Conservation (phyloP, 2,888 invertebrate species). For the Tribolium freemani region DNA sequence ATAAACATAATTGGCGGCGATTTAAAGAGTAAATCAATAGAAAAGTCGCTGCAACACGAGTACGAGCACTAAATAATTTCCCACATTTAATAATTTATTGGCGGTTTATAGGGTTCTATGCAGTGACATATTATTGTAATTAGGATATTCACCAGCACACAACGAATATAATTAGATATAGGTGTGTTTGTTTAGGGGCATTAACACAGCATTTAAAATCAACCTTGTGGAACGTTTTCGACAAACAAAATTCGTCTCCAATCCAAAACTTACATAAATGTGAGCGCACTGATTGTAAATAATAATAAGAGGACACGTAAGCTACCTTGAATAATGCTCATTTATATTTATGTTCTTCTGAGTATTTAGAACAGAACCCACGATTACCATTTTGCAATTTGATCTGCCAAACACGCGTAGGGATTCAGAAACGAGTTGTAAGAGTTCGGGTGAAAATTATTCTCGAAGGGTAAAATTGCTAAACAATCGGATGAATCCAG, state of each 20-base stretch:
- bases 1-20: slow-evolving; percentile 18
- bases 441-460: not conserved
- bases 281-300: not conserved
- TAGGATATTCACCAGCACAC: slow-evolving; percentile 16
- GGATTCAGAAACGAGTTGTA: not conserved
- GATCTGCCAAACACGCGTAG: not conserved
- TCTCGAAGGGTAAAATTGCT: not conserved
- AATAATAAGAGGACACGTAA: slow-evolving; percentile 27
- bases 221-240: slow-evolving; percentile 33
- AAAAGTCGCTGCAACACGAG: no score
- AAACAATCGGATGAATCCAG: not conserved
- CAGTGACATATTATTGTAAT: slow-evolving; percentile 39
- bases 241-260: not conserved
- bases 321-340: slow-evolving; percentile 21
- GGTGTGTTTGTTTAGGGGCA: slow-evolving; percentile 21
- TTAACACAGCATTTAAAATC: slow-evolving; percentile 33
- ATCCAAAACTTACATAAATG: not conserved
- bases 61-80: no score
- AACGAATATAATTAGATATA: slow-evolving; percentile 42
- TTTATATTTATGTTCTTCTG: slow-evolving; percentile 13
- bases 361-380: slow-evolving; percentile 14
- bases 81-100: no score
- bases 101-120: slow-evolving; percentile 1
- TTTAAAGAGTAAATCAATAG: slow-evolving; percentile 30
- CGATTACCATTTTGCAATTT: not conserved